Evolutionary conservation across 2,797 vertebrate genomes (phyloP).

Genomic region (Labeo calbasu): DNA sequence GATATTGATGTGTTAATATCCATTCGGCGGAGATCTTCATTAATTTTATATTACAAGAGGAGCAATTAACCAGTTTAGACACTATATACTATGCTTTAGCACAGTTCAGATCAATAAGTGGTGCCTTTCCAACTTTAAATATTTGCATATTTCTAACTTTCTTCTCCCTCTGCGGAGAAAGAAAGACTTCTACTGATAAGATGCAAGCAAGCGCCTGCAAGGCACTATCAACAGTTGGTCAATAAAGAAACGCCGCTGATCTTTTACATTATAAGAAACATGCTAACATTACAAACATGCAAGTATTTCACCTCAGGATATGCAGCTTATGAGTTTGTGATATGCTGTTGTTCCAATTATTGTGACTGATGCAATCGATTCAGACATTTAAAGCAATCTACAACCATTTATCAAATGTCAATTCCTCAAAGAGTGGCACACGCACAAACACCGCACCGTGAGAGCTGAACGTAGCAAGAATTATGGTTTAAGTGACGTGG

Average conservation of each 20-base stretch:
- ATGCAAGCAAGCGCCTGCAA: conserved; percentile 24
- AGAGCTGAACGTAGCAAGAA: conserved; percentile 17
- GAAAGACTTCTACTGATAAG: conserved; percentile 12
- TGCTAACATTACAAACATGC: conserved; percentile 24
- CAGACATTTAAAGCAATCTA: conserved; percentile 32
- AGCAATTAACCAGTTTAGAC: conserved; percentile 50
- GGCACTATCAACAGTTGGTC: conserved; percentile 50
- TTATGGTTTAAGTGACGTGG: conserved; percentile 15
- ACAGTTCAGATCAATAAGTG: conserved; percentile 50
- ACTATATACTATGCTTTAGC: background rate
- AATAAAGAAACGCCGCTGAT: conserved; percentile 35
- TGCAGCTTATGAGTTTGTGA: conserved; percentile 43
- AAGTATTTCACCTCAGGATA: conserved; percentile 22
- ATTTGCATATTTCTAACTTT: conserved; percentile 45
- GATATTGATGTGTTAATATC: conserved; percentile 58
- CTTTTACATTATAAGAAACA: conserved; percentile 10
- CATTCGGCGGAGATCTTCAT: conserved; percentile 54
- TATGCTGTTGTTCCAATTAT: conserved; percentile 20
- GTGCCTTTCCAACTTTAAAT: conserved; percentile 13
- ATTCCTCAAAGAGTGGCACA: background rate
- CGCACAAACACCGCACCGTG: background rate
- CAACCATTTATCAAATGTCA: conserved; percentile 39
- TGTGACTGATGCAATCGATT: conserved; percentile 37
- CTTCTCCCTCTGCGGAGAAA: conserved; percentile 3
- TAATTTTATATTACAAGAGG: conserved; percentile 58